Evolutionary conservation across 1,140 invertebrate species (phyloP).

Genomic region (Sesamia nonagrioides): DNA sequence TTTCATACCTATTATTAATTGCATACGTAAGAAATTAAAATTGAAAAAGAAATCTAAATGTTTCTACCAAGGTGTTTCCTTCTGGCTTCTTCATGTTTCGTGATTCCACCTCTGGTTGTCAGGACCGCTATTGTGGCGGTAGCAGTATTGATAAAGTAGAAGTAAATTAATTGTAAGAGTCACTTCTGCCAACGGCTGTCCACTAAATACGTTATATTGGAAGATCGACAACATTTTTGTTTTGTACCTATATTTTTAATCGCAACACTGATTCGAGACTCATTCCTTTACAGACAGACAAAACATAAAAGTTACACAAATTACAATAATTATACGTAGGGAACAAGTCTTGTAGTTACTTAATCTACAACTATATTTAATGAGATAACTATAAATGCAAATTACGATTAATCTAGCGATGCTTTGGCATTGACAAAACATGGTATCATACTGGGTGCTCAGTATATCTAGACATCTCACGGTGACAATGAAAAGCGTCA

Average conservation of each 20-base stretch:
- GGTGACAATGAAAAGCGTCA: not conserved
- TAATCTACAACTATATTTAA: constrained; percentile 83
- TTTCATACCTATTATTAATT: too few species aligned
- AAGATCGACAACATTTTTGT: constrained; percentile 54
- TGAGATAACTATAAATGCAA: constrained; percentile 88
- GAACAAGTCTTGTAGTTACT: constrained; percentile 86
- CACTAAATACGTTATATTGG: constrained; percentile 58
- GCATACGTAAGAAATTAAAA: too few species aligned
- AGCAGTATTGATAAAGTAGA: not conserved
- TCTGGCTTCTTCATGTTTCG: too few species aligned
- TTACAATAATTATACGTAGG: constrained; percentile 65
- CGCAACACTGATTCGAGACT: constrained; percentile 72
- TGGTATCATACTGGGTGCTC: constrained; percentile 71
- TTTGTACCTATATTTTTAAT: constrained; percentile 55
- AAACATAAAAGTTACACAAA: constrained; percentile 76
- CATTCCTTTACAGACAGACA: constrained; percentile 76
- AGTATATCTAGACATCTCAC: constrained; percentile 37
- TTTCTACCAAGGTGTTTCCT: too few species aligned
- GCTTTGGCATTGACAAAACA: constrained; percentile 88
- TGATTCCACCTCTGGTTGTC: too few species aligned
- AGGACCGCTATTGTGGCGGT: too few species aligned
- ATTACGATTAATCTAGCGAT: constrained; percentile 87
- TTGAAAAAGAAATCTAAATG: too few species aligned
- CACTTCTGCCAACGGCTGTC: constrained; percentile 54
- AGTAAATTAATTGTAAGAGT: not conserved